Conservation (phyloP, 2,888 invertebrate species). For the Spisula solida region DNA sequence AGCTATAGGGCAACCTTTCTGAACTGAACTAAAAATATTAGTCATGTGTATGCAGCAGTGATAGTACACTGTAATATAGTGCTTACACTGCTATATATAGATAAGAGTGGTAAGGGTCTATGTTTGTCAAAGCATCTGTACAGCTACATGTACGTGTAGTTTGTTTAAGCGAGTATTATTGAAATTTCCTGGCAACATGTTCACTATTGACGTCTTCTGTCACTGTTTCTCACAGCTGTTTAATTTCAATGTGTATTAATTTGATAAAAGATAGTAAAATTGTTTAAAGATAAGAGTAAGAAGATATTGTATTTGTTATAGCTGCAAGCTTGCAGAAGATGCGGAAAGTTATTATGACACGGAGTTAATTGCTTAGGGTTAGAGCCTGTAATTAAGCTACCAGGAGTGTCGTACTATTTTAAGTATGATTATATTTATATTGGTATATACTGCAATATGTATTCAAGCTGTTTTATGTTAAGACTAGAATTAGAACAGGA, state of each 20-base stretch:
- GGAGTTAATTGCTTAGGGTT: background rate
- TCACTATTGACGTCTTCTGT: background rate
- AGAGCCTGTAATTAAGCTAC: too few species aligned
- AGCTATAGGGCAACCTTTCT: too few species aligned
- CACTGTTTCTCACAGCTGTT: background rate
- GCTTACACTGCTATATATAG: too few species aligned
- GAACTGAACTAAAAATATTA: too few species aligned
- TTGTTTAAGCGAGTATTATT: background rate
- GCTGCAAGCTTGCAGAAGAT: background rate
- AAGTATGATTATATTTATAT: too few species aligned
- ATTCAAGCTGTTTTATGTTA: too few species aligned
- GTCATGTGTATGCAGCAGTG: too few species aligned
- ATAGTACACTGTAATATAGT: too few species aligned
- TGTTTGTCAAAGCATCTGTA: background rate
- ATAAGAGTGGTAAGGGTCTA: too few species aligned
- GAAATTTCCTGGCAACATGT: background rate
- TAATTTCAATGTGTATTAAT: slow-evolving; percentile 16
- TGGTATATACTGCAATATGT: too few species aligned
- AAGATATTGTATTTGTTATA: background rate
- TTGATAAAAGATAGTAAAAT: background rate
- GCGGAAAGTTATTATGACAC: background rate
- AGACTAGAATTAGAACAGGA: too few species aligned
- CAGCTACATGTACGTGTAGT: background rate
- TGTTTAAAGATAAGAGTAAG: background rate
- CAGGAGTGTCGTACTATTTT: too few species aligned